phyloP scores from a whole-genome alignment of 1,140 invertebrate species.

The Macrotrachela quadricornifera region DNA sequence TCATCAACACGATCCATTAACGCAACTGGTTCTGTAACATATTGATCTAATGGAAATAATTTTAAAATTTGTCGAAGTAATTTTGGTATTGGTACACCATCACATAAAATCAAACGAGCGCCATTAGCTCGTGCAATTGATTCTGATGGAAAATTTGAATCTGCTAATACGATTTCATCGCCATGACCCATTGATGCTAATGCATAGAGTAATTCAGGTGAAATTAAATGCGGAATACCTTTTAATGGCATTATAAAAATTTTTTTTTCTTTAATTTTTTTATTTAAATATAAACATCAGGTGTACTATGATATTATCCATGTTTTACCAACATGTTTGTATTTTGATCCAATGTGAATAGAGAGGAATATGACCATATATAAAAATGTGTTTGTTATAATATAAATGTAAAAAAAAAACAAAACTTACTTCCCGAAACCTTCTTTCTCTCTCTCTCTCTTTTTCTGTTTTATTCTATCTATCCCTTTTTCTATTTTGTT shows the following conservation, averaged over 20 bases:
- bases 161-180: constrained; percentile 27
- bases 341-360: no score
- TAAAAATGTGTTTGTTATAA: no score
- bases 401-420: no score
- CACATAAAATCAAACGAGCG: constrained; percentile 12
- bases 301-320: no score
- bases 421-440: no score
- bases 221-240: constrained; percentile 29
- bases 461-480: no score
- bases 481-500: no score
- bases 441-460: no score
- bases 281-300: no score
- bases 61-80: constrained; percentile 27
- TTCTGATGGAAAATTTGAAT: constrained; percentile 1
- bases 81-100: constrained; percentile 17
- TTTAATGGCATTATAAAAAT: constrained; percentile 22
- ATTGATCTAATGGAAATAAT: constrained; percentile 31
- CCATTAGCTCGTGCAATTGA: not conserved
- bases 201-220: constrained; percentile 31
- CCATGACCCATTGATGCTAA: constrained; percentile 34
- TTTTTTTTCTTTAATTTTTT: no score
- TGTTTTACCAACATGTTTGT: no score
- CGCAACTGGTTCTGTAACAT: constrained; percentile 25
- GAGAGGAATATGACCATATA: no score
- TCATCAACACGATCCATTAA: constrained; percentile 25